These are phyloP conservation scores for Globicephala melas DNA, from an alignment of 2,113 vertebrate genomes.

Conservation along the genomic window DNA sequence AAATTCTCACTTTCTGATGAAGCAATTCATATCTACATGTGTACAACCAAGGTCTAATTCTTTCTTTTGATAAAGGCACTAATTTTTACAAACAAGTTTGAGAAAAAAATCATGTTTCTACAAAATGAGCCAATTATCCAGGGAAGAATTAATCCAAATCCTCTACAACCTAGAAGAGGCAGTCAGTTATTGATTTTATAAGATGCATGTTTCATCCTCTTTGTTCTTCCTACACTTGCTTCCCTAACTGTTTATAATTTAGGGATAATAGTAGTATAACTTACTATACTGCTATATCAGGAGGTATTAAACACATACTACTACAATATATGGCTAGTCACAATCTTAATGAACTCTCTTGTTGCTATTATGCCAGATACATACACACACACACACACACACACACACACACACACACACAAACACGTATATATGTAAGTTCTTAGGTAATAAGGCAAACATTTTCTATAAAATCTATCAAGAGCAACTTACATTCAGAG, in stretches of 20 bases:
- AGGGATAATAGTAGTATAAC: neutral
- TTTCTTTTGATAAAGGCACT: neutral
- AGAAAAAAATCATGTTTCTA: neutral
- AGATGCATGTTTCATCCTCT: neutral
- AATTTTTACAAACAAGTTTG: neutral
- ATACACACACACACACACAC: rapidly evolving
- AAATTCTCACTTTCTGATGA: neutral
- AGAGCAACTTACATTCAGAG: neutral
- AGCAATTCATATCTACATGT: neutral
- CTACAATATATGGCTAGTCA: neutral
- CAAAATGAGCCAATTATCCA: neutral
- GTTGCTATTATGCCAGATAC: neutral
- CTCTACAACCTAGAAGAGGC: neutral
- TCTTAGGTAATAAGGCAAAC: neutral
- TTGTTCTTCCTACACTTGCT: neutral
- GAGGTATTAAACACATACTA: neutral
- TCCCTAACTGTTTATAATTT: neutral
- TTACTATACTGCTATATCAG: neutral
- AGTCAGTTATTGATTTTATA: neutral
- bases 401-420: neutral
- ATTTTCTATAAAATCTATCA: neutral
- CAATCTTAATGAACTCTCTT: neutral
- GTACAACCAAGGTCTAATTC: neutral
- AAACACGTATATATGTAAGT: neutral
- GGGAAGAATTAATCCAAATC: neutral